A percentile compares a stretch with the other conserved stretches of the same genome.
Evolutionary conservation across 2,113 vertebrate species (phyloP).

Genomic region (Glaucidium brasilianum): DNA sequence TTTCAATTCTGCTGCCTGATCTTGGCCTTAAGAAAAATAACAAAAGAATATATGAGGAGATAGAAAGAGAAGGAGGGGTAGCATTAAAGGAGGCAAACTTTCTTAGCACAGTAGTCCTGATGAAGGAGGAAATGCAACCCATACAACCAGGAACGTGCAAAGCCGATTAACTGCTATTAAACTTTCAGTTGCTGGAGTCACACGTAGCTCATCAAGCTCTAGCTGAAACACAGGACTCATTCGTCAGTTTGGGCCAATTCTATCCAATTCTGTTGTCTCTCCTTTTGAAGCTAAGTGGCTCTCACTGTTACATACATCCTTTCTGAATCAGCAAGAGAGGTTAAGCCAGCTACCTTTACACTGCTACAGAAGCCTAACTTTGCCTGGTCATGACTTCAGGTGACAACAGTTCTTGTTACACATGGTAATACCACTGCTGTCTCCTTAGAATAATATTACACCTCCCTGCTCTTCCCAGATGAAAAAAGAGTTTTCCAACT

Average conservation of each 20-base stretch:
- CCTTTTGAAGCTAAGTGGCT: neutral
- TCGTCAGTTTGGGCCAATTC: neutral
- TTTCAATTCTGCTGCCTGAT: neutral
- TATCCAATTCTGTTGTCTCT: neutral
- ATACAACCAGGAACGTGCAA: neutral
- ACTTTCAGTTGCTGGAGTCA: neutral
- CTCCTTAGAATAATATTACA: neutral
- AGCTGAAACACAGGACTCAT: neutral
- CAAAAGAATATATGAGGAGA: neutral
- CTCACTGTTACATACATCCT: neutral
- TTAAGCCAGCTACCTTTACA: neutral
- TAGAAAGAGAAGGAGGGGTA: rapidly evolving
- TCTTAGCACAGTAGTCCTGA: neutral
- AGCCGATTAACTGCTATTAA: neutral
- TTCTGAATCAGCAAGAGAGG: neutral
- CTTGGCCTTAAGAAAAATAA: constrained; percentile 41
- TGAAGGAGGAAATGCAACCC: neutral
- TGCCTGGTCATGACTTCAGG: neutral
- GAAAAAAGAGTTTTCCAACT: neutral
- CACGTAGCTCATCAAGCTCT: neutral
- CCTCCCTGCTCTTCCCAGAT: neutral
- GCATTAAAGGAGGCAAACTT: neutral
- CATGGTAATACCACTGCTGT: neutral
- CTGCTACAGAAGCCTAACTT: neutral
- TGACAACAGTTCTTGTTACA: neutral